Conservation (phyloP, 2,113 vertebrate genomes). For the Turdus rufiventris region DNA sequence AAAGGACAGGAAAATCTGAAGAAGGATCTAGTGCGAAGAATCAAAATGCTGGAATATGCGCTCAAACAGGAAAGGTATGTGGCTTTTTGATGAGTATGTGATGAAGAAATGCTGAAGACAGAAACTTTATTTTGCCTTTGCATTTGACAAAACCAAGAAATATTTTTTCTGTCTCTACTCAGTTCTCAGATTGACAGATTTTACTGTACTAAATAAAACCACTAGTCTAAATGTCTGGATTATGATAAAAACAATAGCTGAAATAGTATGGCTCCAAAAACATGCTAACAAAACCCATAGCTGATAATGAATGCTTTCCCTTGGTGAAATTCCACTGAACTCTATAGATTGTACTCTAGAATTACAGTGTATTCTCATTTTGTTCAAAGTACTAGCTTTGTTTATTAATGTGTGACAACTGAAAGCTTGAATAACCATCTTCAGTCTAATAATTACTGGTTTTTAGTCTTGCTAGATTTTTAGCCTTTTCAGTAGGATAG, state of each 20-base stretch:
- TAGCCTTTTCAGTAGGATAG: not conserved
- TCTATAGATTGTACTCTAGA: not conserved
- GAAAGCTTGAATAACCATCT: not conserved
- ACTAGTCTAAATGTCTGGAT: not conserved
- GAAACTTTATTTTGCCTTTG: not conserved
- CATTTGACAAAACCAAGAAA: not conserved
- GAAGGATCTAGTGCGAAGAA: conserved; percentile 85
- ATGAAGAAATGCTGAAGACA: not conserved
- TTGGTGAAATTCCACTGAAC: not conserved
- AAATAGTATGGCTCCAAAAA: not conserved
- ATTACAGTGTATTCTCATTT: not conserved
- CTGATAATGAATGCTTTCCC: not conserved
- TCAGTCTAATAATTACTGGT: not conserved
- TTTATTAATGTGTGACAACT: not conserved
- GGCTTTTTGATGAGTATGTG: not conserved
- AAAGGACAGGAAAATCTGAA: conserved; percentile 87
- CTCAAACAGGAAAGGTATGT: conserved; percentile 85
- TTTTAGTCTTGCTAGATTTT: not conserved
- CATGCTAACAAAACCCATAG: not conserved
- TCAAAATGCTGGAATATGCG: conserved; percentile 88
- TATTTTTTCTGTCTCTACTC: not conserved
- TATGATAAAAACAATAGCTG: not conserved
- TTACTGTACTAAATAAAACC: not conserved
- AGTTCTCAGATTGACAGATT: not conserved
- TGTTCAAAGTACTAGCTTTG: not conserved